phyloP scores from a whole-genome alignment of 2,888 invertebrate genomes.

The Aphodius granarius region DNA sequence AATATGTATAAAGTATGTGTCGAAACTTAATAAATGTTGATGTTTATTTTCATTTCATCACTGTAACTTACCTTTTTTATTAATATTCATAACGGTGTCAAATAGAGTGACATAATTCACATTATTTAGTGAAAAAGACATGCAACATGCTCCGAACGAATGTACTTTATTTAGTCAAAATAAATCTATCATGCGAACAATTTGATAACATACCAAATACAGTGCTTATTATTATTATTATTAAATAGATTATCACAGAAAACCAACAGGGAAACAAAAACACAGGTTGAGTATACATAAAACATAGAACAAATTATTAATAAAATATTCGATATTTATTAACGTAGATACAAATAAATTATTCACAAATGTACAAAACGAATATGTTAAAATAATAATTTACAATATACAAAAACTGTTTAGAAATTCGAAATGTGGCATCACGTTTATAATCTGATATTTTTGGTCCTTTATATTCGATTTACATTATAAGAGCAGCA shows the following conservation, averaged over 20 bases:
- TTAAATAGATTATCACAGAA: not conserved
- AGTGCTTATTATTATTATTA: not conserved
- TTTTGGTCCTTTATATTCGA: not conserved
- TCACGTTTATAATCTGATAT: not conserved
- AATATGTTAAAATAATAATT: not conserved
- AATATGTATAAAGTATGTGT: too few species aligned
- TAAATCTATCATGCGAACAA: not conserved
- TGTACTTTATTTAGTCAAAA: not conserved
- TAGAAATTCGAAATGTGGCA: not conserved
- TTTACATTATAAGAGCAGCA: slow-evolving; percentile 54
- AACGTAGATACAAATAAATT: slow-evolving; percentile 15
- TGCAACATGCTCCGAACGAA: slow-evolving; percentile 8
- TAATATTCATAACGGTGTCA: not conserved
- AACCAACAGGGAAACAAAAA: not conserved
- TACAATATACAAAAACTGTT: not conserved
- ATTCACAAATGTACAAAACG: slow-evolving; percentile 5
- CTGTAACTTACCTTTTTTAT: not conserved
- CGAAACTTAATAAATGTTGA: too few species aligned
- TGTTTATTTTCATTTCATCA: not conserved
- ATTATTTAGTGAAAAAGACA: slow-evolving; percentile 1
- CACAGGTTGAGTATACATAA: not conserved
- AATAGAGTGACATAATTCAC: not conserved
- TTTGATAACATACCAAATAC: not conserved
- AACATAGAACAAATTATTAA: not conserved
- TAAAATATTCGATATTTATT: slow-evolving; percentile 11